Evolutionary conservation across 2,888 invertebrate genomes (phyloP).

Genomic region (Oegoconia quadripuncta): DNA sequence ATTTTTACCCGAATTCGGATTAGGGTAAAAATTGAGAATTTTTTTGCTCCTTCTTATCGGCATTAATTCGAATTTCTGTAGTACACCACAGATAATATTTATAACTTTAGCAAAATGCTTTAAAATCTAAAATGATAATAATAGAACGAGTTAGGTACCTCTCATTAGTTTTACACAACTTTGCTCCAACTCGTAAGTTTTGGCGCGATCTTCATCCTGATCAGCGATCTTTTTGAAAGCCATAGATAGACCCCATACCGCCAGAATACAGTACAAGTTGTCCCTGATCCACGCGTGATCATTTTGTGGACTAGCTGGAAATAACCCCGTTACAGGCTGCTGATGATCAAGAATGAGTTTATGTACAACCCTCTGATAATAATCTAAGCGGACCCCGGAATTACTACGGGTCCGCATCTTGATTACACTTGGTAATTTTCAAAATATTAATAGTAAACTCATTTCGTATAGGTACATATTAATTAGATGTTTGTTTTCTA

Average conservation of each 20-base stretch:
- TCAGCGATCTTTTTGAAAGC: conserved; percentile 99
- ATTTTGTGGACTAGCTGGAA: conserved; percentile 92
- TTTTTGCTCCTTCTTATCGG: no score
- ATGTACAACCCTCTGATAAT: conserved; percentile 96
- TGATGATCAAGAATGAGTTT: conserved; percentile 95
- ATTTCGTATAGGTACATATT: not conserved
- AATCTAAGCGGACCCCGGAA: conserved; percentile 96
- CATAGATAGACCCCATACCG: conserved; percentile 99
- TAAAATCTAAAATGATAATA: conserved; percentile 41
- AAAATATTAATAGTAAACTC: not conserved
- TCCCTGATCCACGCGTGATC: conserved; percentile 99
- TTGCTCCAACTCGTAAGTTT: conserved; percentile 98
- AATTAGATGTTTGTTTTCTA: conserved; percentile 7
- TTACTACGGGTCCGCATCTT: conserved; percentile 92
- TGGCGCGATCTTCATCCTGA: conserved; percentile 98
- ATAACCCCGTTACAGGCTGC: conserved; percentile 97
- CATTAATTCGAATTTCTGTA: no score
- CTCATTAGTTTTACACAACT: conserved; percentile 93
- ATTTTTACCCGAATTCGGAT: no score
- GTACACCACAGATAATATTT: no score
- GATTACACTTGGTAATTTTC: conserved; percentile 6
- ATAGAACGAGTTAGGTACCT: conserved; percentile 57
- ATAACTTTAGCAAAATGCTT: conserved; percentile 33
- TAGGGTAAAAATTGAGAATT: no score
- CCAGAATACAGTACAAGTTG: conserved; percentile 97